These are phyloP conservation scores for Manis pentadactyla DNA, from an alignment of 2,797 vertebrate genomes.

Conservation along the genomic window DNA sequence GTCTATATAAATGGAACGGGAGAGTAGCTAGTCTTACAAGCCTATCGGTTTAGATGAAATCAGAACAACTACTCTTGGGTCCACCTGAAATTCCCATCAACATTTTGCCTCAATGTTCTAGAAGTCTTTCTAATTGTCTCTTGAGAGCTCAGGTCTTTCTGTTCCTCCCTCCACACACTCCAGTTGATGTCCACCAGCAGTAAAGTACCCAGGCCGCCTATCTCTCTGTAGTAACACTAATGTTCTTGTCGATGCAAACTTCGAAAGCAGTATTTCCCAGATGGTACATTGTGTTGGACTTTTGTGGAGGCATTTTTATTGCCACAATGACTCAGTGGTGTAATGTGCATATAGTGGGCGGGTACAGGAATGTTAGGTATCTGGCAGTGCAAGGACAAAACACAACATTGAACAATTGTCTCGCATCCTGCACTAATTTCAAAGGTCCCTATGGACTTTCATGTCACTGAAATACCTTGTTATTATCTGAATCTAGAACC, in stretches of 20 bases:
- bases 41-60: background rate
- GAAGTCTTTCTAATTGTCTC: background rate
- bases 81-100: background rate
- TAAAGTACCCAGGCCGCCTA: background rate
- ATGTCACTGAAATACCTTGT: background rate
- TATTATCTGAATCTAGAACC: background rate
- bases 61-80: background rate
- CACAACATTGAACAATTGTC: background rate
- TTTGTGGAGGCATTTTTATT: background rate
- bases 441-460: background rate
- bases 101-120: background rate
- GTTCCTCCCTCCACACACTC: no score
- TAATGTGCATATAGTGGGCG: background rate
- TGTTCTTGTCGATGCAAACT: background rate
- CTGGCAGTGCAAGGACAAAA: background rate
- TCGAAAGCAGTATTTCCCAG: background rate
- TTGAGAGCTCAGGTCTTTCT: background rate
- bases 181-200: background rate
- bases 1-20: background rate
- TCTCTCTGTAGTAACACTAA: background rate
- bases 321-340: background rate
- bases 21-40: background rate
- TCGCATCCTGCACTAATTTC: background rate
- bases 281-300: background rate
- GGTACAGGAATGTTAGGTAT: background rate